Evolutionary conservation across 2,888 invertebrate genomes (phyloP), one percentile per base, ranked within the genome.

Genomic region (Drosophila prolongata): DNA sequence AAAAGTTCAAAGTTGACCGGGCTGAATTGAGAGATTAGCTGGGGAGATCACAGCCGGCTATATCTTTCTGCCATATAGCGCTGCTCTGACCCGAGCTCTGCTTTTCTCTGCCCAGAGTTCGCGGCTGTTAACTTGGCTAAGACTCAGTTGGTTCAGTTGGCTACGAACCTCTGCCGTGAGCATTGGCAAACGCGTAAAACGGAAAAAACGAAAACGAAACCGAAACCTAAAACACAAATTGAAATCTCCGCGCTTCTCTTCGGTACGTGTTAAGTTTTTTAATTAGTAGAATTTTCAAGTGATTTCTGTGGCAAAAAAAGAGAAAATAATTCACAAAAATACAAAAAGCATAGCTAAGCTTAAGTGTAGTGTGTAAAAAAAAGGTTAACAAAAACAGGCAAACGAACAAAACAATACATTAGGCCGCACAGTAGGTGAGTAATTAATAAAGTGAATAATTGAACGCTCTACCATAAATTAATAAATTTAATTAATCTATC

Each of bases 141-240:
- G 65, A 44, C 44, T 57, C 24, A 24, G 24, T 24, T 24, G 24
- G 54, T 83, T 85, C 87, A 85, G 85, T 85, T 85, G 76, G 78
- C 79, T 79, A 73, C 54, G 76, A 83, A 82, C 85, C 82, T 82
- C 85, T 79, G 85, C 80, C 84, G 82, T 71, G 80, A 76, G 79
- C 76, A 76, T 85, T 82, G 82, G 79, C 80, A 58, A 83, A 75
- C 82, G 86, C 80, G 80, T 72, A 65, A 71, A 78, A 78, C 86
- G 77, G 52, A 76, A 43, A 42, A 61, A 53, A 27, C 42, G 42
- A 65, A 73, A 55, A 8, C 10, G 10, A 61, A 77, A 66, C 6
- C 24, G 19, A 19, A 19, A 19, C 24, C 60, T 19, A 19, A 46
- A 58, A 50, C 9, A 49, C 16, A 60, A 77, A 75, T 75, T 61